Evolutionary conservation across 2,797 vertebrate genomes (phyloP).

Genomic region (Sebastes reedi): DNA sequence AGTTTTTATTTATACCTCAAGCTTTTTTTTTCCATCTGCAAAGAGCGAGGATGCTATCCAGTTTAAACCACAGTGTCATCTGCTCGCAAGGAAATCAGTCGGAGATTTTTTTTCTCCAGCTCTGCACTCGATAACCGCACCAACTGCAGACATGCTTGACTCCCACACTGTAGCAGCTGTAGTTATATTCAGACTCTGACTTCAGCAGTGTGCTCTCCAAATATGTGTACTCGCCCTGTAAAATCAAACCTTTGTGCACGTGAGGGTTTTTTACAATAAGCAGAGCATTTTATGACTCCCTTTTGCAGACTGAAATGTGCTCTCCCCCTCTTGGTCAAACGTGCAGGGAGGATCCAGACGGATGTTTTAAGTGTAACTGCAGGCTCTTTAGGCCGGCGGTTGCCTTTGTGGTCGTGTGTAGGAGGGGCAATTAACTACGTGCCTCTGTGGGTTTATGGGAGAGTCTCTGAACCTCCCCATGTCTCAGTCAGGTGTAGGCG

Average conservation of each 20-base stretch:
- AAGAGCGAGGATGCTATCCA: background rate
- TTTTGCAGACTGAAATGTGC: constrained; percentile 7
- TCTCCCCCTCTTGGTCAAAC: background rate
- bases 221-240: constrained; percentile 49
- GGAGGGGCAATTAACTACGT: constrained; percentile 36
- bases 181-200: constrained; percentile 75
- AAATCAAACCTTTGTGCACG: constrained; percentile 48
- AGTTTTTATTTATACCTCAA: constrained; percentile 12
- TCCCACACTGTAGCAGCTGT: constrained; percentile 74
- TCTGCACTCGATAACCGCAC: constrained; percentile 38
- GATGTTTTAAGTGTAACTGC: constrained; percentile 29
- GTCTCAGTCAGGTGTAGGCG: constrained; percentile 38
- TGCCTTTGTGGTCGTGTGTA: constrained; percentile 14
- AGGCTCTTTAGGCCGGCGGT: constrained; percentile 3
- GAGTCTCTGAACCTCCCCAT: constrained; percentile 21
- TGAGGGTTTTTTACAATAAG: constrained; percentile 12
- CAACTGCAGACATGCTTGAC: constrained; percentile 67
- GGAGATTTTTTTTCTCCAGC: constrained; percentile 35
- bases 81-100: constrained; percentile 41
- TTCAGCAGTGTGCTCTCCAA: constrained; percentile 58
- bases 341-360: constrained; percentile 15
- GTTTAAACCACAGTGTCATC: constrained; percentile 33
- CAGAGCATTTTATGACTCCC: constrained; percentile 19
- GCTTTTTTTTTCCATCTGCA: constrained; percentile 18
- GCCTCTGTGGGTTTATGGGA: constrained; percentile 45